Conservation (phyloP, 1,140 invertebrate genomes). For the Platorchestia sp. region DNA sequence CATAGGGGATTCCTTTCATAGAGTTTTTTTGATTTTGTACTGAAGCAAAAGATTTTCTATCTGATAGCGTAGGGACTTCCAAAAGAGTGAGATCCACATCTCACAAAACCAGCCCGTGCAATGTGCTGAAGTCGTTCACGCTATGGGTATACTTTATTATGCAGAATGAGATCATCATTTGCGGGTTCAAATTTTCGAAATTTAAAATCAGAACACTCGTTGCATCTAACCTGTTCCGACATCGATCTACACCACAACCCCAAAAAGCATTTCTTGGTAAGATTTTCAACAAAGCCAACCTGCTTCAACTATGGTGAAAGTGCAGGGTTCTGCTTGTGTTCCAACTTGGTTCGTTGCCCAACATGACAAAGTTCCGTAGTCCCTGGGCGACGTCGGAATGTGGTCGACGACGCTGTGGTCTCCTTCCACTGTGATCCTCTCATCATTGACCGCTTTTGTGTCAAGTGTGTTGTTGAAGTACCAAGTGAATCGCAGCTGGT, state of each 20-base stretch:
- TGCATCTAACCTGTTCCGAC: background rate
- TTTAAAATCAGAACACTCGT: no score
- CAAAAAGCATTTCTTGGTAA: background rate
- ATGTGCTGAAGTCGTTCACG: no score
- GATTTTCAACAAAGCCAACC: constrained; percentile 70
- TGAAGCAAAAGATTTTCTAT: no score
- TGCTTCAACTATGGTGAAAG: constrained; percentile 80
- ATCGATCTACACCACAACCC: background rate
- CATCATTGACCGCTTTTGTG: constrained; percentile 58
- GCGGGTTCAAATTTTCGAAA: no score
- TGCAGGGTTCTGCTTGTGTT: constrained; percentile 78
- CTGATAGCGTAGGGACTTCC: no score
- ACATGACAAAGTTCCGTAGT: constrained; percentile 80
- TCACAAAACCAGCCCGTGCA: no score
- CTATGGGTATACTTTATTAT: no score
- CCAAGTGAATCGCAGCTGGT: constrained; percentile 61
- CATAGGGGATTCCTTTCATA: no score
- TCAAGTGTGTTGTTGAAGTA: constrained; percentile 64
- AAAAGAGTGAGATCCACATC: no score
- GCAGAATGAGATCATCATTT: no score
- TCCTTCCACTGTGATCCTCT: constrained; percentile 48
- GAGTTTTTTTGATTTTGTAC: no score
- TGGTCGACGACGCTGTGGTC: constrained; percentile 58
- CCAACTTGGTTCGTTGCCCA: constrained; percentile 78
- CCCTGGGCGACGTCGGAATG: constrained; percentile 69